These are phyloP conservation scores for Trachelus troglodyta DNA, from an alignment of 2,888 invertebrate genomes.

Conservation along the genomic window DNA sequence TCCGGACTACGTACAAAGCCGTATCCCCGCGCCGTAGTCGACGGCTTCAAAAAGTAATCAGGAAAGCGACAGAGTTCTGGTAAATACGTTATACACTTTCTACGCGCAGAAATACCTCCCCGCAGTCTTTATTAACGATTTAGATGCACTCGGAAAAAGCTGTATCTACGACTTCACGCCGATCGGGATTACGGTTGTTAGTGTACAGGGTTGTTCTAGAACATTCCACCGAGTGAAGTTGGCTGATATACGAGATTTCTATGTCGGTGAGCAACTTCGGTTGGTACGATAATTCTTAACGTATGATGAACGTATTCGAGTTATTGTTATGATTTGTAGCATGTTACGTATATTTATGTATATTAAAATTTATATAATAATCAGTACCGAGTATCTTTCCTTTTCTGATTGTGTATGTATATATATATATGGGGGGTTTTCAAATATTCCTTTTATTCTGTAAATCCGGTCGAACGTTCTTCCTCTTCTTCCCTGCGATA, in stretches of 20 bases:
- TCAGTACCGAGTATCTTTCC: neutral
- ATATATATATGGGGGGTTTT: neutral
- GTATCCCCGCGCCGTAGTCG: no score
- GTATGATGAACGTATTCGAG: no score
- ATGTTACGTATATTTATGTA: neutral
- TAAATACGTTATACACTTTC: neutral
- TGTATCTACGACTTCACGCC: neutral
- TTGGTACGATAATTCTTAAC: no score
- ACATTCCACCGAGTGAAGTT: neutral
- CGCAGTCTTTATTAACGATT: neutral
- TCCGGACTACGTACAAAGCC: neutral
- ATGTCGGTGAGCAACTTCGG: no score
- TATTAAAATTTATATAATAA: neutral
- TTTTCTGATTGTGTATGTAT: neutral
- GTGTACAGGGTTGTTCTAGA: neutral
- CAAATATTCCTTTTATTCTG: neutral
- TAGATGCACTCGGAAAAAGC: neutral
- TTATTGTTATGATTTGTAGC: no score
- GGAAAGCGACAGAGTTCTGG: neutral
- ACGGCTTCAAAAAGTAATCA: neutral
- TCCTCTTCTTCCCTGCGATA: constrained; percentile 14
- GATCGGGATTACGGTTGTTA: neutral
- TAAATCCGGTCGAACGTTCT: neutral
- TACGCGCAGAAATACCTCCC: neutral
- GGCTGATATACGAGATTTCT: neutral